A percentile compares a stretch with the other conserved stretches of the same genome.
Conservation (phyloP, 2,113 vertebrate genomes). For the Anolis carolinensis region DNA sequence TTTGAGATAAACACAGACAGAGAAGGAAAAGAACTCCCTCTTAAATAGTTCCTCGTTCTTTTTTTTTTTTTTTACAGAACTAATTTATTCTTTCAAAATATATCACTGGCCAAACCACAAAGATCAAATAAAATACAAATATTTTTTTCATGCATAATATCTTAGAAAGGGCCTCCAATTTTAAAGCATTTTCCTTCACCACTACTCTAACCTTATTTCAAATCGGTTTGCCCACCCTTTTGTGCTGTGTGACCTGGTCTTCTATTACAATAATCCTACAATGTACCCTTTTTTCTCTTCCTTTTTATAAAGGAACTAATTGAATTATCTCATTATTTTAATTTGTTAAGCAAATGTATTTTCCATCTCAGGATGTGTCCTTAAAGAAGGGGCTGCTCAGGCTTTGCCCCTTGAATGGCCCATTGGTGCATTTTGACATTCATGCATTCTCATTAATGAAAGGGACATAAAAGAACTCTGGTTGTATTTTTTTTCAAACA, state of each 20-base stretch:
- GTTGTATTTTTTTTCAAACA: slow-evolving; percentile 94
- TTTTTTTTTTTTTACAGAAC: slow-evolving; percentile 56
- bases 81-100: slow-evolving; percentile 74
- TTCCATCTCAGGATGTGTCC: slow-evolving; percentile 94
- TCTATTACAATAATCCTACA: slow-evolving; percentile 94
- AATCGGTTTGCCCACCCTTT: slow-evolving; percentile 87
- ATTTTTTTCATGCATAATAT: slow-evolving; percentile 82
- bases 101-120: slow-evolving; percentile 58
- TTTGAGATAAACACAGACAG: slow-evolving; percentile 67
- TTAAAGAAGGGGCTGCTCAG: slow-evolving; percentile 90
- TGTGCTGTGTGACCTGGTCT: slow-evolving; percentile 87
- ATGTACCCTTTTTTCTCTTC: slow-evolving; percentile 87
- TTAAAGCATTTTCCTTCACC: slow-evolving; percentile 82
- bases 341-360: slow-evolving; percentile 99
- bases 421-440: slow-evolving; percentile 95
- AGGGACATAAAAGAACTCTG: slow-evolving; percentile 90
- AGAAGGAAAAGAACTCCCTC: slow-evolving; percentile 67
- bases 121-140: slow-evolving; percentile 72
- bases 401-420: slow-evolving; percentile 94
- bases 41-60: slow-evolving; percentile 53
- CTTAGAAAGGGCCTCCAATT: slow-evolving; percentile 81
- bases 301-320: slow-evolving; percentile 89
- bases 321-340: slow-evolving; percentile 98
- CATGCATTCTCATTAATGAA: slow-evolving; percentile 93
- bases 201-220: slow-evolving; percentile 89